phyloP scores from a whole-genome alignment of 1,140 invertebrate genomes.

The Microvelia longipes region DNA sequence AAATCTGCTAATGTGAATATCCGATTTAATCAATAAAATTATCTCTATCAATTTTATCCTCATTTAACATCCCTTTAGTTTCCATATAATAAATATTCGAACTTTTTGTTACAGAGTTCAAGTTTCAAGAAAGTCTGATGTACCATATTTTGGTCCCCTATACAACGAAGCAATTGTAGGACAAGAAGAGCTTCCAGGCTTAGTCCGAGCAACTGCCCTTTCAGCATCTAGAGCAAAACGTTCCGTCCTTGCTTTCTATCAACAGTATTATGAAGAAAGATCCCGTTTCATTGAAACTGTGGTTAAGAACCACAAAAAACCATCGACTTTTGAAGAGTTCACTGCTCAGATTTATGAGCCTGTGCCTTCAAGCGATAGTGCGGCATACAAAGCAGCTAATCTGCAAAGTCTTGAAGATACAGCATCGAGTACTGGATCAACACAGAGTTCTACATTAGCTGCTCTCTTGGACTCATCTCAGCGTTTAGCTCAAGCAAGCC shows the following conservation, averaged over 20 bases:
- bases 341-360: conserved; percentile 70
- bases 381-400: neutral
- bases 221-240: conserved; percentile 83
- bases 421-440: conserved; percentile 27
- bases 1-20: too few species aligned
- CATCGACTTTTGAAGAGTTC: conserved; percentile 84
- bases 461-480: conserved; percentile 26
- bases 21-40: too few species aligned
- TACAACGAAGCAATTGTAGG: conserved; percentile 88
- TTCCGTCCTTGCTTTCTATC: conserved; percentile 71
- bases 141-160: conserved; percentile 88
- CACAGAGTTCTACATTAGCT: conserved; percentile 31
- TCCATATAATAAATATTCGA: neutral
- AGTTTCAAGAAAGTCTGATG: conserved; percentile 49
- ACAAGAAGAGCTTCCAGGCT: conserved; percentile 61
- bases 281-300: conserved; percentile 69
- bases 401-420: conserved; percentile 9
- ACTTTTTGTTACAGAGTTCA: conserved; percentile 7
- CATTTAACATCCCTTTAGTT: too few species aligned
- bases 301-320: conserved; percentile 73
- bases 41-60: too few species aligned
- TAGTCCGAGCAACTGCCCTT: conserved; percentile 81
- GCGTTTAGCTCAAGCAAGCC: conserved; percentile 30
- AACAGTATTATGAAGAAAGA: conserved; percentile 59
- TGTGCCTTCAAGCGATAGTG: conserved; percentile 20